phyloP scores from a whole-genome alignment of 2,888 invertebrate species.

The Xestia ashworthii region DNA sequence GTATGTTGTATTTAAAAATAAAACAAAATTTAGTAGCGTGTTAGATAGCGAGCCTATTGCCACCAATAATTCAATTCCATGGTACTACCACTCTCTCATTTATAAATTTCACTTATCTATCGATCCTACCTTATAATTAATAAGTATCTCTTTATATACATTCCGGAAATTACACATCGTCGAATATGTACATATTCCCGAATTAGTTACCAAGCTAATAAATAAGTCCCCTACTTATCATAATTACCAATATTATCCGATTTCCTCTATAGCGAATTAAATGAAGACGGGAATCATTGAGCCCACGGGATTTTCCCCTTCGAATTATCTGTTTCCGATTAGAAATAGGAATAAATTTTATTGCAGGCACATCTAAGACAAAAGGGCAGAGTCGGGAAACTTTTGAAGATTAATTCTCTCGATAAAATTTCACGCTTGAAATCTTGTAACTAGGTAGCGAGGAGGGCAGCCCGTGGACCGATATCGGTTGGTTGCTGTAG shows the following conservation, averaged over 20 bases:
- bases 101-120: background rate
- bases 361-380: constrained; percentile 84
- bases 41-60: background rate
- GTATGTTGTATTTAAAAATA: no score
- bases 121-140: background rate
- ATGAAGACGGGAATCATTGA: constrained; percentile 70
- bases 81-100: background rate
- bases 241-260: constrained; percentile 69
- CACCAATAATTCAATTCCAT: background rate
- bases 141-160: background rate
- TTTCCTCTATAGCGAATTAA: constrained; percentile 70
- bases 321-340: constrained; percentile 85
- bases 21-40: no score
- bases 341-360: constrained; percentile 84
- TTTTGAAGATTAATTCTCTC: constrained; percentile 88
- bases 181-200: constrained; percentile 13
- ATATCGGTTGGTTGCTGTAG: constrained; percentile 76
- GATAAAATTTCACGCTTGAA: constrained; percentile 89
- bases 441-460: constrained; percentile 81
- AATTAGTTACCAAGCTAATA: constrained; percentile 52
- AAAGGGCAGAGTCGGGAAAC: constrained; percentile 82
- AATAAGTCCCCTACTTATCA: constrained; percentile 60
- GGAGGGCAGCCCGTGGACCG: constrained; percentile 77
- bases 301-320: constrained; percentile 75
- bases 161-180: constrained; percentile 18